phyloP scores from a whole-genome alignment of 2,113 vertebrate species.

The Axis porcinus region DNA sequence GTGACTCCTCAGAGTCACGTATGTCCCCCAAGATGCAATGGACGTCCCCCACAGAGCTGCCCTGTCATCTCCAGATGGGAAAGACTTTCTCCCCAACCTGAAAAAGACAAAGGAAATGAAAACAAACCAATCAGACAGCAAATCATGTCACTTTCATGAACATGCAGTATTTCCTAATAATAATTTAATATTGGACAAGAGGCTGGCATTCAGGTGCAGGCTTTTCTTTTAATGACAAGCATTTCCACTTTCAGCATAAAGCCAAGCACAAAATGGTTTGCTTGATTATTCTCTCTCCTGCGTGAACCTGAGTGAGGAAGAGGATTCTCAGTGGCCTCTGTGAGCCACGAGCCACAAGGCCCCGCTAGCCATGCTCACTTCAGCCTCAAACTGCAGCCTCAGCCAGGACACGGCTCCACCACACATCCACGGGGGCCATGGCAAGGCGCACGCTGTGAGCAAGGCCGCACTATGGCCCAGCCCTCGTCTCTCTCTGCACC shows the following conservation, averaged over 20 bases:
- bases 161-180: neutral
- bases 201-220: neutral
- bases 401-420: neutral
- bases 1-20: accelerated
- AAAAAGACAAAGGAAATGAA: neutral
- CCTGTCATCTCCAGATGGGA: slow-evolving; percentile 86
- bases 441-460: neutral
- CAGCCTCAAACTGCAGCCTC: neutral
- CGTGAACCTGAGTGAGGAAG: neutral
- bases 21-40: accelerated
- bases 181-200: neutral
- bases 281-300: neutral
- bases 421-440: accelerated
- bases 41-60: neutral
- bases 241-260: neutral
- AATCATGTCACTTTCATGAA: neutral
- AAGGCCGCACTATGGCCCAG: accelerated
- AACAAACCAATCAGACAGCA: neutral
- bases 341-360: neutral
- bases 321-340: neutral
- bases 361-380: neutral
- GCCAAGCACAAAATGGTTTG: neutral
- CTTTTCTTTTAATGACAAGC: neutral
- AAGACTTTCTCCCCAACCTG: slow-evolving; percentile 84
- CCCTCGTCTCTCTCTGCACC: neutral